Percentiles rank a stretch among this genome's conserved stretches.
phyloP scores from a whole-genome alignment of 1,140 invertebrate genomes.

The Drosophila takahashii region DNA sequence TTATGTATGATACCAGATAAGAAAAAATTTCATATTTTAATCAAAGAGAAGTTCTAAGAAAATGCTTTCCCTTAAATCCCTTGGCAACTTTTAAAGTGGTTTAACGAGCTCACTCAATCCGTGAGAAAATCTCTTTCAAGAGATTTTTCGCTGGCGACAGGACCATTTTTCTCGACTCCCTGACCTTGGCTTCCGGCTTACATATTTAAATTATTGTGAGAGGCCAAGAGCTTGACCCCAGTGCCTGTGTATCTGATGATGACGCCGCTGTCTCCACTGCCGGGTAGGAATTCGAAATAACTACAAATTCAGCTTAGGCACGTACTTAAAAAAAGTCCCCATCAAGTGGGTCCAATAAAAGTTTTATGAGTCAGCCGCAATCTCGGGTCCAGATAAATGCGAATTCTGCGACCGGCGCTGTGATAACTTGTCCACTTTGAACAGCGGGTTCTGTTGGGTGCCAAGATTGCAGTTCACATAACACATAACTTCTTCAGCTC shows the following conservation, averaged over 20 bases:
- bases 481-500: conserved; percentile 12
- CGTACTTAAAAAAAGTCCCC: conserved; percentile 43
- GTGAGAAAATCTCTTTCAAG: conserved; percentile 33
- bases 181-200: conserved; percentile 40
- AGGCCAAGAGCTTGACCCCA: conserved; percentile 44
- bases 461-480: conserved; percentile 2
- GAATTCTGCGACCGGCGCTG: conserved; percentile 26
- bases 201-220: conserved; percentile 57
- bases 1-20: no score
- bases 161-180: conserved; percentile 16
- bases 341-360: conserved; percentile 48
- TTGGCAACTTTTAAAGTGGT: background rate
- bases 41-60: no score
- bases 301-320: conserved; percentile 44
- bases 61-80: no score
- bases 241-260: conserved; percentile 51
- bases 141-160: conserved; percentile 18
- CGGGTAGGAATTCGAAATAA: conserved; percentile 24
- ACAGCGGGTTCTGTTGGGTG: background rate
- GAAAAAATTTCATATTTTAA: no score
- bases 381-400: conserved; percentile 33
- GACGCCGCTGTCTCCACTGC: conserved; percentile 6
- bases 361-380: conserved; percentile 50
- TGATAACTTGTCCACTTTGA: conserved; percentile 49
- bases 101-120: conserved; percentile 32